Evolutionary conservation across 1,140 invertebrate species (phyloP), one percentile per base, ranked within the genome.

Genomic region (Microplitis demolitor): DNA sequence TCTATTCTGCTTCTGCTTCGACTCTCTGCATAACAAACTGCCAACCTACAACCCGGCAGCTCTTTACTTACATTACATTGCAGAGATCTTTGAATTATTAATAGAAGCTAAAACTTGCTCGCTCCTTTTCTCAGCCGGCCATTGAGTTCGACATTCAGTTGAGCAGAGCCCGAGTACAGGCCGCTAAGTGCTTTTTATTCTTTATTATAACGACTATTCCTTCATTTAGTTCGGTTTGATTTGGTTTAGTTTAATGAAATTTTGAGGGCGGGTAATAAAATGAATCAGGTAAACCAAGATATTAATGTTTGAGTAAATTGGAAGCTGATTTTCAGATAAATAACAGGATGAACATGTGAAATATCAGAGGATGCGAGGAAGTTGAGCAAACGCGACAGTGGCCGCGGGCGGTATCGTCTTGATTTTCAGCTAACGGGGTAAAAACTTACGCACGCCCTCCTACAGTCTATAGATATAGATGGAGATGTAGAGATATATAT

Each of bases 401-500:
- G 45, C 66, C 45, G 31, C 31, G 39, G 6, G 62, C 45, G 5
- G 31, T 54, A 76, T 67, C 34, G 35, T 35, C 50, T 72, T 66
- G 62, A 66, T 66, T 56, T 51, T 50, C 9, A 54, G 62, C 33
- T 56, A 31, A 50, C 37, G 62, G 51, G 69, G 33, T 45, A 66
- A 66, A 54, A 62, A 71, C 69, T 71, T 66, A 71, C 64, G 62
- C 61, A 72, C 62, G 60, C 70, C 50, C 50, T 60, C 35, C 73
- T 75, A 72, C 66, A 71, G 75, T 72, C 80, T 77, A 81, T 85
- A 14, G 33, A n/a, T 73, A 82, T 6, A 45, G 39, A 45, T 6
- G 6, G 4, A n/a, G n/a, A 8, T 56, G n/a, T n/a, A n/a, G n/a
- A 56, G 3, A 56, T 56, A 56, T 56, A 14, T 82, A 82, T 78